phyloP scores from a whole-genome alignment of 2,113 vertebrate species.

The Arothron firmamentum region DNA sequence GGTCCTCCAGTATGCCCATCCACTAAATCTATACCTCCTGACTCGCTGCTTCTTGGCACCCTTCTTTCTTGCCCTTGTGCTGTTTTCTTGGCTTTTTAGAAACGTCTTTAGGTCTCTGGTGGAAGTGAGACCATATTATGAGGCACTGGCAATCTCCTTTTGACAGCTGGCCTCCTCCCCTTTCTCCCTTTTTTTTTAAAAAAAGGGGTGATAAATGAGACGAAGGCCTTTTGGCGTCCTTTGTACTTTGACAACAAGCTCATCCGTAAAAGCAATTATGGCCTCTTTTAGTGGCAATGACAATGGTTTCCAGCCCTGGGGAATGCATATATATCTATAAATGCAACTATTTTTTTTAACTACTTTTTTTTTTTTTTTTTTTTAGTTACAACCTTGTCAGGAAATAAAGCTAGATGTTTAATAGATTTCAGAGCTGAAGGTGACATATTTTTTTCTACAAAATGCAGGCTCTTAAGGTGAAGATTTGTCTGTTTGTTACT shows the following conservation, averaged over 20 bases:
- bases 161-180: conserved; percentile 50
- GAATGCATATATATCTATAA: conserved; percentile 40
- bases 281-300: conserved; percentile 52
- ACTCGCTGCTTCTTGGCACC: neutral
- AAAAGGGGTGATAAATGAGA: conserved; percentile 76
- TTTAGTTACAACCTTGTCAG: neutral
- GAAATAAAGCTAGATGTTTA: neutral
- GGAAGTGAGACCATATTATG: conserved; percentile 51
- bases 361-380: too few species aligned
- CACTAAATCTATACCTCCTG: neutral
- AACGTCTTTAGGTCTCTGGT: conserved; percentile 37
- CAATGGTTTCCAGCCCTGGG: conserved; percentile 48
- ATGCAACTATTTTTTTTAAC: neutral
- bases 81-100: conserved; percentile 8
- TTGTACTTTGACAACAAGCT: conserved; percentile 73
- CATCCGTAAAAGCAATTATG: conserved; percentile 68
- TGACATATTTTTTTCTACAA: neutral
- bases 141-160: conserved; percentile 45
- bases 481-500: too few species aligned
- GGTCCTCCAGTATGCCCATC: conserved; percentile 7
- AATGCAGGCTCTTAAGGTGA: too few species aligned
- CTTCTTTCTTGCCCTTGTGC: neutral
- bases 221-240: conserved; percentile 68
- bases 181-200: conserved; percentile 46
- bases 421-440: neutral